Base-by-base conservation (phyloP, 2,113 vertebrate genomes). In the Shinisaurus crocodilurus region DNA sequence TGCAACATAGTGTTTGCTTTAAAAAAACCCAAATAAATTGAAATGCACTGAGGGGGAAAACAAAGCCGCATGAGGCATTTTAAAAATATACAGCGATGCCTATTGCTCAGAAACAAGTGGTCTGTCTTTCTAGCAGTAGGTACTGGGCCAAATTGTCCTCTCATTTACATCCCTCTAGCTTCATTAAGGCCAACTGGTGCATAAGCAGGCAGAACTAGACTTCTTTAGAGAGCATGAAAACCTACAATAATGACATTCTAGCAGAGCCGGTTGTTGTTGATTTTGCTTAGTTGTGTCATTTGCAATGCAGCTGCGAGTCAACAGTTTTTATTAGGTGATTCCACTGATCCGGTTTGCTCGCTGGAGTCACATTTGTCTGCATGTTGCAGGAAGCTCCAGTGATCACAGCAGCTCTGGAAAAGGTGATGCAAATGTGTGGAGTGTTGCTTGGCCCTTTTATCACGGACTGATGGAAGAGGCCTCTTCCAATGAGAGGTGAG, bases 181-280 rank as follows among this genome's bases (percentile, higher is more conserved):
- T 90, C 89, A 90, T 85, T 79, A 85, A 90, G 74, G 15, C 74
- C 37, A 69, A 85, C n/a, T 13, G 89, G 63, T 86, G 45, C 48
- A 48, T 80, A 79, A 86, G 60, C 74, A 70, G 60, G 70, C 69
- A 75, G 82, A 70, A 50, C 16, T 34, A 45, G 15, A 43, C 8
- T 90, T n/a, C 48, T 79, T 54, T 54, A 86, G 60, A 70, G 27
- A 85, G n/a, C n/a, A 85, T 48, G 63, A 65, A 67, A 40, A n/a
- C 4, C 8, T 27, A 23, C 20, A 79, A 40, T 20, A 80, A 48
- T 69, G 12, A 86, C 69, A 80, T 80, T 69, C 75, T 27, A 69
- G 83, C n/a, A 67, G 74, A 80, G 27, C 20, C 63, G 80, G 16
- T 40, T 70, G 16, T 69, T 40, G n/a, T 57, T 90, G 45, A 27